A percentile compares a stretch with the other conserved stretches of the same genome.
These are phyloP conservation scores for Polypterus bichir DNA, from an alignment of 2,113 vertebrate genomes.

Conservation along the genomic window DNA sequence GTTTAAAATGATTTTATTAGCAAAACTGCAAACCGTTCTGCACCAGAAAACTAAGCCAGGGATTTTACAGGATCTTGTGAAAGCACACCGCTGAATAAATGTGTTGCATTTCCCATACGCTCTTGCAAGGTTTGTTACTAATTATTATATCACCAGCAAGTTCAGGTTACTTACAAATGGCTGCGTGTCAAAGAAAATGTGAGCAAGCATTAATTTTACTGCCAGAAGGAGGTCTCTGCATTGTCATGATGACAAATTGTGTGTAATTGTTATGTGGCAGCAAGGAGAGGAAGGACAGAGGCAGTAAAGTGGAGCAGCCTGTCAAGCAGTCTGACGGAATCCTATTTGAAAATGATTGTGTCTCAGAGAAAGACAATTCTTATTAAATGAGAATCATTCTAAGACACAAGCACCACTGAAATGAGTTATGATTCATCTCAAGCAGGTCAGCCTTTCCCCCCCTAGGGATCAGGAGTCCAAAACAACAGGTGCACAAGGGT, in stretches of 20 bases:
- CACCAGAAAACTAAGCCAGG: too few species aligned
- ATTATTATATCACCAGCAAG: conserved; percentile 13
- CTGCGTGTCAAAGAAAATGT: conserved; percentile 17
- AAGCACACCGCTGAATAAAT: too few species aligned
- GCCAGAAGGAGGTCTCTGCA: conserved; percentile 9
- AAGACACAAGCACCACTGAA: conserved; percentile 8
- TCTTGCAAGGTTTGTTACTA: conserved; percentile 4
- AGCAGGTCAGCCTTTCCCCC: background rate
- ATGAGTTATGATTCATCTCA: conserved; percentile 8
- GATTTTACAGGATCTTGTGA: too few species aligned
- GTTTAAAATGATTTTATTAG: too few species aligned
- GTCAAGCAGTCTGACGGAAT: conserved; percentile 12
- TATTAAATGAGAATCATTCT: conserved; percentile 15
- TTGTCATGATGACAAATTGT: conserved; percentile 19
- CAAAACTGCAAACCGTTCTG: too few species aligned
- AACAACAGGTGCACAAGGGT: too few species aligned
- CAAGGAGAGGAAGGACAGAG: conserved; percentile 3
- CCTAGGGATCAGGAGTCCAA: too few species aligned
- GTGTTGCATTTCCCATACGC: too few species aligned
- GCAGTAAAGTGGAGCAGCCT: conserved; percentile 8
- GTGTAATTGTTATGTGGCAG: conserved; percentile 16
- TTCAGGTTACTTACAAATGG: conserved; percentile 16
- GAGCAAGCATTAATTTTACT: conserved; percentile 9
- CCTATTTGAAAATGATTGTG: conserved; percentile 7
- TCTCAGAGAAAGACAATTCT: conserved; percentile 12